Evolutionary conservation across 2,888 invertebrate genomes (phyloP), one percentile per base, ranked within the genome.

Genomic region (Ceriagrion tenellum): DNA sequence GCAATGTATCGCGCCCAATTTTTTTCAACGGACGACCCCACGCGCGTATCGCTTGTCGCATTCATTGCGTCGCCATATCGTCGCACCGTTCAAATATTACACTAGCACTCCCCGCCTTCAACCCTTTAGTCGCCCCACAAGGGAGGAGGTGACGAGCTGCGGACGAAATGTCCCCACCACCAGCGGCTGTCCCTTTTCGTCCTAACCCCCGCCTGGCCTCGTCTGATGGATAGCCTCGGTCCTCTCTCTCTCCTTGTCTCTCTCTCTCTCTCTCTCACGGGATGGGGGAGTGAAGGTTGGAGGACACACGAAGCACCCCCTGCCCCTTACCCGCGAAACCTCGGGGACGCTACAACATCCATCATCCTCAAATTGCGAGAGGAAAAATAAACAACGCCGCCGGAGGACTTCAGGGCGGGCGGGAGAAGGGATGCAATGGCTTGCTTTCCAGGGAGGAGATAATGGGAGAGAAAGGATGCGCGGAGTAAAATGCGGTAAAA

Each of bases 361-460:
- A 59, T 91, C 63, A 63, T 91, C 63, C 63, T 40, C 63, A 91
- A 63, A 63, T 59, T 63, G 59, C 81, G 81, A 81, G 63, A 40
- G 91, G 40, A 91, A 91, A 91, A 91, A 63, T 59, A 59, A 91
- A 63, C 91, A 47, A n/a, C 89, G 89, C 13, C 69, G 59, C 18
- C 20, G 12, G 47, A 88, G 88, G 88, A 90, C 90, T 56, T n/a
- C 13, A 30, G 55, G 47, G 26, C 47, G 35, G 30, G 88, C 8
- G 88, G 55, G 55, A 55, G 55, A n/a, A 55, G 55, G 55, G 23
- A 16, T 40, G 40, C 35, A 30, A 26, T 47, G 8, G 35, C 69
- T 3, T 69, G 69, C 69, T 69, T 69, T 69, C 69, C 18, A 23
- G 47, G 13, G 40, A 47, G 13, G 59, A 59, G 69, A 69, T 23